Conservation (phyloP, 2,113 vertebrate genomes). For the Ovis canadensis region DNA sequence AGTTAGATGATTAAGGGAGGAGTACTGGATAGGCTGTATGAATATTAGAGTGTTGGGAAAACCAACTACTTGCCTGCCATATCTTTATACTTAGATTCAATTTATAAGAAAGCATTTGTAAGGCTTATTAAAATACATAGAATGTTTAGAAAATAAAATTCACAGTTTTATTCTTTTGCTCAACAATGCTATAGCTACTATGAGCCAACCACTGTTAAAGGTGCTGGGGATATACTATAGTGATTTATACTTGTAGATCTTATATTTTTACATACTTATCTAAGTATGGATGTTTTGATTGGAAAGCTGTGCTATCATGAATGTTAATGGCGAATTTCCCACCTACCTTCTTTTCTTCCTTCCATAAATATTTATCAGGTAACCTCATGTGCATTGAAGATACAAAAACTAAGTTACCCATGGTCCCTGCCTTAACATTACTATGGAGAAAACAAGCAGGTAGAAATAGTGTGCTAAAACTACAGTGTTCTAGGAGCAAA, state of each 20-base stretch:
- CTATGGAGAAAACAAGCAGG: not conserved
- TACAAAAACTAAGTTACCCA: not conserved
- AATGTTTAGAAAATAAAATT: not conserved
- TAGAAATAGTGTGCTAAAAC: not conserved
- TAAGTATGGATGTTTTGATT: not conserved
- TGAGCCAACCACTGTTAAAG: not conserved
- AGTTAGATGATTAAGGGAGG: not conserved
- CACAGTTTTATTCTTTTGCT: not conserved
- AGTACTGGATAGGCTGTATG: not conserved
- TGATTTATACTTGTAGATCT: not conserved
- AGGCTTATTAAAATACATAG: not conserved
- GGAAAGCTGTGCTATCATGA: not conserved
- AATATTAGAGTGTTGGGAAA: not conserved
- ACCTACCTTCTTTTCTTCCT: not conserved
- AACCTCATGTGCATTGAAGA: not conserved
- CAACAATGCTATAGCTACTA: not conserved
- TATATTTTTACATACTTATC: not conserved
- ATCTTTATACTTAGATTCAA: not conserved
- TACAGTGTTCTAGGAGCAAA: not conserved
- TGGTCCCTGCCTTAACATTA: not conserved
- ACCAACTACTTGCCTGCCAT: not conserved
- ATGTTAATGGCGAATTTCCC: not conserved
- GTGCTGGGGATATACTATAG: not conserved
- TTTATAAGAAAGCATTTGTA: slow-evolving; percentile 5
- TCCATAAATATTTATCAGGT: not conserved